Percentiles rank a stretch among this genome's conserved stretches.
These are phyloP conservation scores for Palythoa grandis DNA, from an alignment of 92 coral and sea anemone species.

Conservation along the genomic window DNA sequence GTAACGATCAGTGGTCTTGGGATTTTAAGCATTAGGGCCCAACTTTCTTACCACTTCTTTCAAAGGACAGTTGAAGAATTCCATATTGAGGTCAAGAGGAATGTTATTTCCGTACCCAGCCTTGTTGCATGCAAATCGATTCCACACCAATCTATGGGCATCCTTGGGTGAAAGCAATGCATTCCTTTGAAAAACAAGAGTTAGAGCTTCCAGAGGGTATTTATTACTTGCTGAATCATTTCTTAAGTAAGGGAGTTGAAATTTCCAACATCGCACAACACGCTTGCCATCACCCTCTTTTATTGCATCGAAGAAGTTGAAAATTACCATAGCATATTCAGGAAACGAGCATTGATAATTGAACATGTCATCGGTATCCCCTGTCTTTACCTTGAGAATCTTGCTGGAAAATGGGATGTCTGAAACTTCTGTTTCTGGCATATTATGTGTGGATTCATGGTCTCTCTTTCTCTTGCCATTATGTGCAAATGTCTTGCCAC, in stretches of 20 bases:
- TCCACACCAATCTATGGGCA: slow-evolving; percentile 62
- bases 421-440: not conserved
- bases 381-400: slow-evolving; percentile 34
- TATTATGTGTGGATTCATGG: slow-evolving; percentile 67
- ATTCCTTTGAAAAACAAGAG: slow-evolving; percentile 60
- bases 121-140: slow-evolving; percentile 61
- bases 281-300: slow-evolving; percentile 74
- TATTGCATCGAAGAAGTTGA: slow-evolving; percentile 69
- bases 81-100: slow-evolving; percentile 66
- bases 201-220: slow-evolving; percentile 75
- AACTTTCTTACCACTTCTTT: slow-evolving; percentile 50
- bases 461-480: slow-evolving; percentile 63
- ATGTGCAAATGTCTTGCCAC: slow-evolving; percentile 66
- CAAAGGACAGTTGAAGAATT: slow-evolving; percentile 27
- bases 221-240: slow-evolving; percentile 56
- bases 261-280: slow-evolving; percentile 67
- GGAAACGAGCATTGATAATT: slow-evolving; percentile 60
- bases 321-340: slow-evolving; percentile 58
- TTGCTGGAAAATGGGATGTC: not conserved
- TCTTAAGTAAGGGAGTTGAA: slow-evolving; percentile 65
- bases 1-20: slow-evolving; percentile 45
- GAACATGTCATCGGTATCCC: slow-evolving; percentile 60
- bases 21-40: slow-evolving; percentile 55
- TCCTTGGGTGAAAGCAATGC: slow-evolving; percentile 60
- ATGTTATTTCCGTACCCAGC: slow-evolving; percentile 67